Percentiles rank a stretch among this genome's conserved stretches.
phyloP scores from a whole-genome alignment of 1,140 invertebrate genomes.

The Globodera rostochiensis region DNA sequence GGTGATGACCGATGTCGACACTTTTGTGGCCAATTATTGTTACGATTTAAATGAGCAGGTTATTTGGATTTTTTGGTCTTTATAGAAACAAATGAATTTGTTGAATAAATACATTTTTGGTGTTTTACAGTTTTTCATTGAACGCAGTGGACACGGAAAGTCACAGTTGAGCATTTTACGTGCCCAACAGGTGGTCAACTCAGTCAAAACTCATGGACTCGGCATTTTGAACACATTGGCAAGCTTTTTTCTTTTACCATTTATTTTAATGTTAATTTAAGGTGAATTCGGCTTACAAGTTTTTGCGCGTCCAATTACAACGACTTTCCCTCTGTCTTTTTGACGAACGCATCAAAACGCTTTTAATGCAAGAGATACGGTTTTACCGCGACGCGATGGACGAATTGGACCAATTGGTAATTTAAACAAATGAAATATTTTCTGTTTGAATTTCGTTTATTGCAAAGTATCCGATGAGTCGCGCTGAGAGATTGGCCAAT shows the following conservation, averaged over 20 bases:
- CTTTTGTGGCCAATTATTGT: slow-evolving; percentile 88
- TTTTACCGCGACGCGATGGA: slow-evolving; percentile 73
- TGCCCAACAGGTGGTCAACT: slow-evolving; percentile 92
- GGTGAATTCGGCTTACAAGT: slow-evolving; percentile 95
- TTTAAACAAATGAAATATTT: background rate
- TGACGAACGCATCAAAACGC: slow-evolving; percentile 96
- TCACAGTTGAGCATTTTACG: slow-evolving; percentile 88
- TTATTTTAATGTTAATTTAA: slow-evolving; percentile 46
- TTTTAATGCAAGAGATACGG: slow-evolving; percentile 83
- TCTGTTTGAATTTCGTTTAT: background rate
- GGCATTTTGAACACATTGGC: slow-evolving; percentile 96
- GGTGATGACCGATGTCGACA: slow-evolving; percentile 93
- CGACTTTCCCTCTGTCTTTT: slow-evolving; percentile 96
- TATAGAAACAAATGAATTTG: too few species aligned
- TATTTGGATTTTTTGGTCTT: background rate
- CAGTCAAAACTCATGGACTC: slow-evolving; percentile 92
- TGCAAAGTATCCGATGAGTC: slow-evolving; percentile 22
- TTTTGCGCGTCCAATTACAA: slow-evolving; percentile 87
- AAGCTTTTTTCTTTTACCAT: slow-evolving; percentile 52
- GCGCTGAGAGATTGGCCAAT: slow-evolving; percentile 16
- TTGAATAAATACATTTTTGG: slow-evolving; percentile 7
- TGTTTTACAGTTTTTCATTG: slow-evolving; percentile 78
- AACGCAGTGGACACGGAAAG: slow-evolving; percentile 86
- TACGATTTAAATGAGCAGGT: slow-evolving; percentile 96
- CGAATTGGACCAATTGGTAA: slow-evolving; percentile 65